Evolutionary conservation across 1,140 invertebrate species (phyloP), one percentile per base, ranked within the genome.

Genomic region (Elymnias hypermnestra): DNA sequence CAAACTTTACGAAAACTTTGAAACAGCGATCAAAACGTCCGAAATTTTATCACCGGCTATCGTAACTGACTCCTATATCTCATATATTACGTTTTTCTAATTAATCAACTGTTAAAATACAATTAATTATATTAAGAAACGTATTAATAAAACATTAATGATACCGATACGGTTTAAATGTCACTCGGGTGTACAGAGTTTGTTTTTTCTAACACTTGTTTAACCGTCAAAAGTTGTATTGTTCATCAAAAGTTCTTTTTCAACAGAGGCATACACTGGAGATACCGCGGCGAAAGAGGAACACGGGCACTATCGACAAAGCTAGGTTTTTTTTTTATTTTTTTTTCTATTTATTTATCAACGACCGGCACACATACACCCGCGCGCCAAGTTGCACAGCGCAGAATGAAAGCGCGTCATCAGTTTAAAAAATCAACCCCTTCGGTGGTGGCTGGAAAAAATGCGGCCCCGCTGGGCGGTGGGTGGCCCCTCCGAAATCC

Each of bases 391-490:
- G 72, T 85, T 83, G 83, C 83, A 86, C 78, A 69, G 70, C 77
- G 83, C 83, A 82, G 78, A 87, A 87, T 87, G 85, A 83, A 86
- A 85, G 81, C 83, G 83, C 85, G 85, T 87, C 85, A 87, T 87
- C 85, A 87, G 83, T 87, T 87, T 87, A 86, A 87, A 87, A 87
- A 87, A 87, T 87, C 86, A 87, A 87, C 83, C 86, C 83, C 75
- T 82, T 85, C 46, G 64, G 72, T 77, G 76, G 78, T 79, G 76
- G 77, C 60, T 63, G 72, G 69, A 79, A 85, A 84, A 82, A 85
- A 85, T 68, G 59, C 63, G 64, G 56, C 65, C 72, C 72, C 59
- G 36, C 23, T 35, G 63, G 67, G 63, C 17, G 57, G 65, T 55
- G 74, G 71, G 73, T 58, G 69, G 65, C 59, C 68, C 68, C 71